Evolutionary conservation across 2,888 invertebrate genomes (phyloP), one percentile per base, ranked within the genome.

Genomic region (Sarcophaga caerulescens): DNA sequence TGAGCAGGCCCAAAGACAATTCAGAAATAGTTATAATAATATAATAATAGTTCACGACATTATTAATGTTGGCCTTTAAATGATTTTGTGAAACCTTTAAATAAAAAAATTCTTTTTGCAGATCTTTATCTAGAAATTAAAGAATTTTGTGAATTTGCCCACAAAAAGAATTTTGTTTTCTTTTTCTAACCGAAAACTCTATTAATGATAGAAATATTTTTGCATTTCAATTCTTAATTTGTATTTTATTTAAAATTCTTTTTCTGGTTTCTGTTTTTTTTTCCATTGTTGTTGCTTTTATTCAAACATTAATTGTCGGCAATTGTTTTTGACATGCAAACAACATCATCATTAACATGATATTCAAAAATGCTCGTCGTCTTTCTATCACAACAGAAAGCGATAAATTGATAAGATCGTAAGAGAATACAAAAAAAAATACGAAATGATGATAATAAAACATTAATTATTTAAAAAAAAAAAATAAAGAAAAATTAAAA

Each of bases 311-410:
- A 77, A 75, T 80, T 59, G 87, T 86, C 87, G 89, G 89, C 91
- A 91, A 91, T 91, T 91, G 89, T 88, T 90, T 89, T 90, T 90
- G 90, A 91, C 90, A 92, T 92, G 91, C 92, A 91, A 92, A 91
- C 91, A 90, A 92, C 92, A 91, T 45, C 71, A 76, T 76, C 82
- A 76, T 70, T 70, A 70, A 70, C 59, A 52, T 52, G 52, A 66
- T 70, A 82, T 82, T 52, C 17, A 35, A 82, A 81, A 77, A 66
- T 65, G 47, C 71, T 82, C 66, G 76, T 59, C 71, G 47, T 60
- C 17, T 12, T 52, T 4, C 52, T 52, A 17, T 12, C 76, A 35
- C 71, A 52, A 14, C 52, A 52, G 52, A 52, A 52, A 82, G 47
- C 65, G 52, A 77, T 66, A 60, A 82, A 82, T 77, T 82, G 82